Evolutionary conservation across 2,797 vertebrate species (phyloP), one percentile per base, ranked within the genome.

Genomic region (Eospalax fontanierii): DNA sequence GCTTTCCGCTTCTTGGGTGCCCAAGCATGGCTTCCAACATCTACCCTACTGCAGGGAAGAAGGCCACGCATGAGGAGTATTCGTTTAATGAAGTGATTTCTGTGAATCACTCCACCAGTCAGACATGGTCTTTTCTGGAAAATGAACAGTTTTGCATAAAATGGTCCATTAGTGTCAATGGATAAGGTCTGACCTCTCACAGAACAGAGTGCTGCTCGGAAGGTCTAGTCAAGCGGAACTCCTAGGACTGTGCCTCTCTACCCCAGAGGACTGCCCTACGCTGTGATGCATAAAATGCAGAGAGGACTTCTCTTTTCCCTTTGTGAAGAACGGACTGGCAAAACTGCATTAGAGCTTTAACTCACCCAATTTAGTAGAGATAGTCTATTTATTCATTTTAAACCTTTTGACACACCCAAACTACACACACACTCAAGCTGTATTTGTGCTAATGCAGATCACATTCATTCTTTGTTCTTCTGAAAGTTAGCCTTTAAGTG

Each of bases 41-140:
- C 70, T 86, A 63, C 26, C 22, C 66, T 30, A 38, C 79, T 83
- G 90, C 95, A 90, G 28, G 28, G 40, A 87, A 95, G 74, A 96
- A 19, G 33, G 74, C 91, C 86, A 70, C 0, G 81, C 9, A n/a
- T 97, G 96, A 95, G 38, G 11, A 83, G 76, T 24, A 68, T 74
- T 87, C 8, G 0, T 95, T 97, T 93, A 96, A 93, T 2, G 6
- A 94, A 78, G 65, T 82, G 96, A 96, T 96, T 94, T 97, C 93
- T 96, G 89, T 90, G 94, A 95, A 96, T 91, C n/a, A 95, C 73
- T 95, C 97, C 94, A 80, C 92, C 96, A 96, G 95, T 96, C 96
- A 85, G 90, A 97, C 96, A 95, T 89, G 59, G 89, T 95, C 86
- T 94, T 63, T 93, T 97, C 87, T 28, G 50, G 96, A 96, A 95